A percentile compares a stretch with the other conserved stretches of the same genome.
Conservation (phyloP, 2,797 vertebrate species). For the Neostethus bicornis region DNA sequence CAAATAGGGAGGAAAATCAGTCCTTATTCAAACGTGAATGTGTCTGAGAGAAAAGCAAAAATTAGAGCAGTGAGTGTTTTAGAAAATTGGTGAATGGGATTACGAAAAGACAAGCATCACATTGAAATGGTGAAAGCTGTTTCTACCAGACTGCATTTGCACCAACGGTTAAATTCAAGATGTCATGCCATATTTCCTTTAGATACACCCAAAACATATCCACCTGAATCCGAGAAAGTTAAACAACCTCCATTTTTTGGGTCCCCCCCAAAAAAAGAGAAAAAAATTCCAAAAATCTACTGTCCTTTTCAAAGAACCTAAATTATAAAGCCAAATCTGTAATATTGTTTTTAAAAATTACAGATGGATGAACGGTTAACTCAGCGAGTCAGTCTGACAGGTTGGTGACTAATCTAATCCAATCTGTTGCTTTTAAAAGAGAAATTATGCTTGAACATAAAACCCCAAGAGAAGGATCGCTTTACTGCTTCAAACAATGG, state of each 20-base stretch:
- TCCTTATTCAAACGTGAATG: conserved; percentile 41
- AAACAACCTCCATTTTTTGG: background rate
- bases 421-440: background rate
- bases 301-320: background rate
- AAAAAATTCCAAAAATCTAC: background rate
- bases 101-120: conserved; percentile 10
- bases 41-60: conserved; percentile 24
- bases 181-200: background rate
- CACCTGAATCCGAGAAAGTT: background rate
- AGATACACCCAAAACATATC: background rate
- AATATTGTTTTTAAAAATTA: background rate
- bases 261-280: too few relatives aligned
- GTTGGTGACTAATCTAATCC: background rate
- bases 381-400: background rate
- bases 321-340: background rate
- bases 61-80: conserved; percentile 19
- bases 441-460: background rate
- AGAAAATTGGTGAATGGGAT: conserved; percentile 16
- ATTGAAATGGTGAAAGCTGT: conserved; percentile 5
- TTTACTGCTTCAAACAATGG: too few relatives aligned
- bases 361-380: background rate
- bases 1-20: conserved; percentile 28
- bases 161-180: background rate
- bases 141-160: conserved; percentile 7
- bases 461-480: background rate